phyloP scores from a whole-genome alignment of 2,888 invertebrate species.

The Erynnis tages region DNA sequence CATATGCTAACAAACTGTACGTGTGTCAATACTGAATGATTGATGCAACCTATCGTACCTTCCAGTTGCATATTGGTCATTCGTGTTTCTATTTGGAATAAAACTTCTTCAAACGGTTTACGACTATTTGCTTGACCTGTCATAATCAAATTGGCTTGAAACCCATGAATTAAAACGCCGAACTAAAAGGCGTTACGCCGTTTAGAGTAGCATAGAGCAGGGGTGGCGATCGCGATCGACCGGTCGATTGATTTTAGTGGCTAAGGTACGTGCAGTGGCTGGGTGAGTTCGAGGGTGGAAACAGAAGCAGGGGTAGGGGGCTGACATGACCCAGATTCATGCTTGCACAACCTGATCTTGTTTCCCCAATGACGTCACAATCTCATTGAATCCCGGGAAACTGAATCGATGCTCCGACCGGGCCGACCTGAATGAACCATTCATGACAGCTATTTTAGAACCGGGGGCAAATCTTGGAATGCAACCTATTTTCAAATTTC shows the following conservation, averaged over 20 bases:
- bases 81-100: too few species aligned
- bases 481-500: slow-evolving; percentile 13
- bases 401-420: slow-evolving; percentile 74
- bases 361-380: slow-evolving; percentile 73
- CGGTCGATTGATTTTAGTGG: too few species aligned
- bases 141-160: too few species aligned
- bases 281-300: not conserved
- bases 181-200: too few species aligned
- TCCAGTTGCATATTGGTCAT: too few species aligned
- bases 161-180: too few species aligned
- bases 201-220: too few species aligned
- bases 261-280: too few species aligned
- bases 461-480: slow-evolving; percentile 44
- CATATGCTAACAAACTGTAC: slow-evolving; percentile 3
- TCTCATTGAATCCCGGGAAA: slow-evolving; percentile 68
- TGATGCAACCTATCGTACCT: not conserved
- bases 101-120: too few species aligned
- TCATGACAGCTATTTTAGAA: slow-evolving; percentile 65
- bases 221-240: too few species aligned
- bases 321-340: slow-evolving; percentile 61
- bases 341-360: slow-evolving; percentile 70
- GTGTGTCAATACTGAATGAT: slow-evolving; percentile 9
- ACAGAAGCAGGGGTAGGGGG: slow-evolving; percentile 33
- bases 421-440: slow-evolving; percentile 74
- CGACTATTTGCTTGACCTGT: too few species aligned